Evolutionary conservation across 2,113 vertebrate species (phyloP).

Genomic region (Peromyscus polionotus): DNA sequence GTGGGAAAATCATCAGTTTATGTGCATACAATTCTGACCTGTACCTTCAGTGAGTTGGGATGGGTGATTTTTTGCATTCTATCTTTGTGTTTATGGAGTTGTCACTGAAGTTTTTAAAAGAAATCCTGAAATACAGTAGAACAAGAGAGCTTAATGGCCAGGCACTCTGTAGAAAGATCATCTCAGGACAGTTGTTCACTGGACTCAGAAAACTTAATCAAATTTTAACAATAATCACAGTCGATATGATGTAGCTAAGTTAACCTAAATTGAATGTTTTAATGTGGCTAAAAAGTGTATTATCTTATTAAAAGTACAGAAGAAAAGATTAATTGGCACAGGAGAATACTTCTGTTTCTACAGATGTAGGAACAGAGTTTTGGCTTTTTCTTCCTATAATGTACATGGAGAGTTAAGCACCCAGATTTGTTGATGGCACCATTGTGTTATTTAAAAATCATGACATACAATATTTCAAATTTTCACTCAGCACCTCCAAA

Average conservation of each 20-base stretch:
- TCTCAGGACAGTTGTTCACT: background rate
- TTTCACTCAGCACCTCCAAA: background rate
- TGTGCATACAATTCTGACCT: background rate
- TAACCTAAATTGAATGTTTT: conserved; percentile 50
- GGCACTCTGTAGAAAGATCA: conserved; percentile 28
- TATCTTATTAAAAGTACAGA: conserved; percentile 49
- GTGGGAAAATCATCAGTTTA: conserved; percentile 10
- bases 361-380: background rate
- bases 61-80: background rate
- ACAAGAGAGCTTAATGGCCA: conserved; percentile 3
- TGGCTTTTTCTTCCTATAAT: background rate
- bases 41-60: conserved; percentile 36
- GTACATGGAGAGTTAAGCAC: background rate
- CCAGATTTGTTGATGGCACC: background rate
- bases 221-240: conserved; percentile 70
- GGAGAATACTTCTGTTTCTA: background rate
- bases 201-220: conserved; percentile 42
- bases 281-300: conserved; percentile 28
- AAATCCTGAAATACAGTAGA: conserved; percentile 70
- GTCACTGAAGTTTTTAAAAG: conserved; percentile 55
- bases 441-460: background rate
- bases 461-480: background rate
- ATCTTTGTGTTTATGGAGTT: conserved; percentile 41
- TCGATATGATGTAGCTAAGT: conserved; percentile 36
- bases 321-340: conserved; percentile 45